Percentiles rank a stretch among this genome's conserved stretches.
Conservation (phyloP, 2,113 vertebrate species). For the Platycercus adscitus region DNA sequence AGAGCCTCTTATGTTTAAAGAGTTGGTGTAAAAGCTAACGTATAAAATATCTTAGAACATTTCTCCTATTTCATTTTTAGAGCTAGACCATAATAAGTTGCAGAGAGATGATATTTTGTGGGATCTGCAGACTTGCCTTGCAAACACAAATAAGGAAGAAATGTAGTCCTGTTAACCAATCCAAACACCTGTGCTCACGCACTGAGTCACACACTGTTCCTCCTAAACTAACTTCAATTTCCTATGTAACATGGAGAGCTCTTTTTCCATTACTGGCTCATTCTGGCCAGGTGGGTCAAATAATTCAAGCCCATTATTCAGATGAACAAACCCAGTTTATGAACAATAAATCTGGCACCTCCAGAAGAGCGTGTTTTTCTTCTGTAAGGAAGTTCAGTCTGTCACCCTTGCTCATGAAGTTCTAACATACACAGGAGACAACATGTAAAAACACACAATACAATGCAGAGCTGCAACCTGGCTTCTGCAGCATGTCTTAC, state of each 20-base stretch:
- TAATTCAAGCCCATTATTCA: neutral
- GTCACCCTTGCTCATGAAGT: neutral
- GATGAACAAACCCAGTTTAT: neutral
- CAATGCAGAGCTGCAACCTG: neutral
- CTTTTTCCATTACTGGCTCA: neutral
- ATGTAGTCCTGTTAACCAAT: neutral
- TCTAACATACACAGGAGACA: neutral
- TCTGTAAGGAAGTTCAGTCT: neutral
- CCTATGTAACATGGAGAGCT: neutral
- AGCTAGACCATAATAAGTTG: neutral
- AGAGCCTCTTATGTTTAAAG: neutral
- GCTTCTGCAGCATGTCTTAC: neutral
- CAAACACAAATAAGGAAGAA: neutral
- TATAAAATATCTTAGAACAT: neutral
- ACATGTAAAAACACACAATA: neutral
- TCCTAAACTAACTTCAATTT: neutral
- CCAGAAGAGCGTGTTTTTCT: fast-evolving
- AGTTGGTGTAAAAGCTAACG: neutral
- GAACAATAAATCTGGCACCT: neutral
- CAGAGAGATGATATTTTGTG: neutral
- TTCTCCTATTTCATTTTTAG: neutral
- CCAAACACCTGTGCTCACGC: neutral
- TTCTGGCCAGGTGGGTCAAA: neutral
- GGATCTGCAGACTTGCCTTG: neutral
- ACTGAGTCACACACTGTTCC: neutral